phyloP scores from a whole-genome alignment of 2,888 invertebrate genomes.

The Schizotus pectinicornis region DNA sequence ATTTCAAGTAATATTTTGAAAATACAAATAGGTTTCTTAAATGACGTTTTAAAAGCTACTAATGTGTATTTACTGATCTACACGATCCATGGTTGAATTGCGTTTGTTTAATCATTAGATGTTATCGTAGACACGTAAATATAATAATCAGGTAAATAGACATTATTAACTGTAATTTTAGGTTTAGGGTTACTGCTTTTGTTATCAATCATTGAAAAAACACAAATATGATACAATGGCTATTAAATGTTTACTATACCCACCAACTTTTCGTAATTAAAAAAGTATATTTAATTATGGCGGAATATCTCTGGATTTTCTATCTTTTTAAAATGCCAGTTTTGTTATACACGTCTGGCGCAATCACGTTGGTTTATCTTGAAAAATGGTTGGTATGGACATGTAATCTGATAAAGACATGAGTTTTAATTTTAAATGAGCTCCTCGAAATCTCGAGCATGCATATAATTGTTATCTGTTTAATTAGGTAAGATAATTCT shows the following conservation, averaged over 20 bases:
- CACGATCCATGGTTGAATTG: background rate
- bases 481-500: background rate
- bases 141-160: background rate
- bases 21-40: too few relatives aligned
- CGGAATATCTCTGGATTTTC: too few relatives aligned
- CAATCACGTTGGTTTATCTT: too few relatives aligned
- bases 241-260: too few relatives aligned
- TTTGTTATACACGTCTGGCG: too few relatives aligned
- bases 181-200: background rate
- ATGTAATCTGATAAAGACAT: slow-evolving; percentile 15
- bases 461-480: slow-evolving; percentile 14
- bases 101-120: background rate
- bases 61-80: too few relatives aligned
- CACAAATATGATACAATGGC: background rate
- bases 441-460: slow-evolving; percentile 15
- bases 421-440: slow-evolving; percentile 11
- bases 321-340: too few relatives aligned
- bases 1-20: too few relatives aligned
- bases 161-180: background rate
- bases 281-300: too few relatives aligned
- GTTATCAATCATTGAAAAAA: background rate
- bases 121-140: background rate
- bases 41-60: too few relatives aligned
- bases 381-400: background rate
- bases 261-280: too few relatives aligned